phyloP scores from a whole-genome alignment of 2,888 invertebrate species.

The Balanococcus diminutus region DNA sequence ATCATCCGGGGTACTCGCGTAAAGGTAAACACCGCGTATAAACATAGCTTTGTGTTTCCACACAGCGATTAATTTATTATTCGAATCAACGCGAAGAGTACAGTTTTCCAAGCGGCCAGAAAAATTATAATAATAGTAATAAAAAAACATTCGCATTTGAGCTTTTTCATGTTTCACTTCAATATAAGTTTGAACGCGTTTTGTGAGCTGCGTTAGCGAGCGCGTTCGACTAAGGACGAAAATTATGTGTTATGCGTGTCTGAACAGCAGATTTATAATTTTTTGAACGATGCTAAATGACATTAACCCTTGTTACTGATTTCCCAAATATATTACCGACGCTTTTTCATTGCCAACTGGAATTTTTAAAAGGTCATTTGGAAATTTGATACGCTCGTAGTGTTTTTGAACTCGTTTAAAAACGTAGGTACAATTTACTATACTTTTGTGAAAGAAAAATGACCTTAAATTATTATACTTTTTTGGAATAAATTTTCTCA shows the following conservation, averaged over 20 bases:
- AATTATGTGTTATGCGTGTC: conserved; percentile 22
- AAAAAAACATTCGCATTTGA: background rate
- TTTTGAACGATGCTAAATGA: conserved; percentile 19
- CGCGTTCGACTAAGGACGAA: background rate
- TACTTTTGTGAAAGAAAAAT: background rate
- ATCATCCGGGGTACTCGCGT: background rate
- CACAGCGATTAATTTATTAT: conserved; percentile 19
- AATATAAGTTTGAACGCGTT: background rate
- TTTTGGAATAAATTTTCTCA: no score
- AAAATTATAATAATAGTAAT: conserved; percentile 15
- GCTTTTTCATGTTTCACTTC: background rate
- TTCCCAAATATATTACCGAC: background rate
- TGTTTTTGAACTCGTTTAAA: background rate
- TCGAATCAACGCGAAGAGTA: conserved; percentile 20
- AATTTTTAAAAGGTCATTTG: background rate
- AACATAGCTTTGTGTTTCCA: background rate
- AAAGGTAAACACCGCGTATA: conserved; percentile 3
- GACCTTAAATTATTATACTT: background rate
- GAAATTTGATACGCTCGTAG: background rate
- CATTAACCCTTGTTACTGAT: background rate
- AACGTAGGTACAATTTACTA: background rate
- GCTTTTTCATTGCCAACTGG: background rate
- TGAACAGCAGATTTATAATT: conserved; percentile 1
- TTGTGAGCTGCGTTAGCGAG: background rate
- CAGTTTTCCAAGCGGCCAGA: background rate